Percentiles rank a stretch among this genome's conserved stretches.
phyloP scores from a whole-genome alignment of 2,113 vertebrate genomes.

The Urocitellus parryii region DNA sequence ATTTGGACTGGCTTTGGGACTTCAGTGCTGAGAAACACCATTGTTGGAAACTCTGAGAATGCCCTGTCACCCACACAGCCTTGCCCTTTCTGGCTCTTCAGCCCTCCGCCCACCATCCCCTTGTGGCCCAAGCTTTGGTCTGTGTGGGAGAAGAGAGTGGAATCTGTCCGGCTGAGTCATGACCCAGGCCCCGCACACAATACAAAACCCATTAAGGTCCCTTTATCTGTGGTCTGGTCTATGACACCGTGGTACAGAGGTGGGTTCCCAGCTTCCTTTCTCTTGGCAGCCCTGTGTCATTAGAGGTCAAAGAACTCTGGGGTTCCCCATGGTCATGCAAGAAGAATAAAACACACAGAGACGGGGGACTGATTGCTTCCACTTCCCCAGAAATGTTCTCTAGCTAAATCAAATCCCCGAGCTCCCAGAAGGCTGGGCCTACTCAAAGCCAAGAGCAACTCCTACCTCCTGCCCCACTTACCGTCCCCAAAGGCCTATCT shows the following conservation, averaged over 20 bases:
- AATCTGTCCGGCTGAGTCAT: slow-evolving; percentile 82
- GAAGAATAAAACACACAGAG: slow-evolving; percentile 57
- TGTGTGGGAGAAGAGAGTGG: slow-evolving; percentile 73
- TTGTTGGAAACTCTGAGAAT: slow-evolving; percentile 65
- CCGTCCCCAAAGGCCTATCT: slow-evolving; percentile 50
- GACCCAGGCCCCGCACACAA: neutral
- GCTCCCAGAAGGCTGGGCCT: slow-evolving; percentile 59
- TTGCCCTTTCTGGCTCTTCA: slow-evolving; percentile 52
- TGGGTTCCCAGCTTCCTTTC: slow-evolving; percentile 56
- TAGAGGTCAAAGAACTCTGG: slow-evolving; percentile 68
- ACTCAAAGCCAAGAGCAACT: slow-evolving; percentile 73
- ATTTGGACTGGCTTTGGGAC: neutral
- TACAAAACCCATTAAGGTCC: slow-evolving; percentile 62
- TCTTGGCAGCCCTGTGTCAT: slow-evolving; percentile 72
- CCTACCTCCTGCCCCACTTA: slow-evolving; percentile 63
- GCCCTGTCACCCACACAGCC: slow-evolving; percentile 37
- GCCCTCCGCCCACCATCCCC: slow-evolving; percentile 44
- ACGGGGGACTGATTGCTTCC: slow-evolving; percentile 67
- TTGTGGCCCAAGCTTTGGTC: slow-evolving; percentile 76
- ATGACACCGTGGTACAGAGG: neutral
- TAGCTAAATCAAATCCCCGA: slow-evolving; percentile 81
- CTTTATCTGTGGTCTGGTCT: slow-evolving; percentile 61
- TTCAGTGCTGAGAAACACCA: slow-evolving; percentile 19
- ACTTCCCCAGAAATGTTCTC: slow-evolving; percentile 74
- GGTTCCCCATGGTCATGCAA: slow-evolving; percentile 32